phyloP scores from a whole-genome alignment of 2,113 vertebrate genomes.

The Centrocercus urophasianus region DNA sequence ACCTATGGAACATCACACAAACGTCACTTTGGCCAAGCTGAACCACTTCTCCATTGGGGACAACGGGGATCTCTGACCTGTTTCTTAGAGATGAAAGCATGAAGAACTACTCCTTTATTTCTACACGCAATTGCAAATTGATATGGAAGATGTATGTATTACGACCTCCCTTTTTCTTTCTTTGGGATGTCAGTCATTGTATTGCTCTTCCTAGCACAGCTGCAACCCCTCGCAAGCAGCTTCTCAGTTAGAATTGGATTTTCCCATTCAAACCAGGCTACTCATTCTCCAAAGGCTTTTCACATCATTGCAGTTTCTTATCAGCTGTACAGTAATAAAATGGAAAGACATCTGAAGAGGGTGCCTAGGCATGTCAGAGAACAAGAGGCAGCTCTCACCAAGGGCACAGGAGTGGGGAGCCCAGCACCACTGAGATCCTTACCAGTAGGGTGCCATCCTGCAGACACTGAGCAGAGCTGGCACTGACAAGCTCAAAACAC shows the following conservation, averaged over 20 bases:
- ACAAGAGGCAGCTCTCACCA: neutral
- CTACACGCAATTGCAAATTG: neutral
- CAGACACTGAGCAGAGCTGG: neutral
- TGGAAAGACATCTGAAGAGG: accelerated
- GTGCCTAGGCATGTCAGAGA: accelerated
- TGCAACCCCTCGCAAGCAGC: accelerated
- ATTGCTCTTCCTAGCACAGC: neutral
- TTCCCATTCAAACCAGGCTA: neutral
- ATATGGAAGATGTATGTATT: accelerated
- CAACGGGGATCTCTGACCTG: neutral
- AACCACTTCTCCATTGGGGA: neutral
- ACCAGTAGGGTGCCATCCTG: neutral
- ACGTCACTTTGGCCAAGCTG: neutral
- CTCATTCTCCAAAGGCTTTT: accelerated
- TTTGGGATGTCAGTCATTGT: neutral
- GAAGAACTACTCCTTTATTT: neutral
- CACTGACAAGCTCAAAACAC: neutral
- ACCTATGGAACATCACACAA: neutral
- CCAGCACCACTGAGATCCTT: too few relatives aligned
- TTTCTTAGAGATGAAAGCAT: neutral
- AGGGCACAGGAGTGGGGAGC: neutral
- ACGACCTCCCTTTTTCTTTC: neutral
- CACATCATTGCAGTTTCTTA: neutral
- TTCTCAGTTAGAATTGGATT: neutral
- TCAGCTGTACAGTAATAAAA: accelerated